Evolutionary conservation across 2,113 vertebrate species (phyloP).

Genomic region (Hepsetus odoe): DNA sequence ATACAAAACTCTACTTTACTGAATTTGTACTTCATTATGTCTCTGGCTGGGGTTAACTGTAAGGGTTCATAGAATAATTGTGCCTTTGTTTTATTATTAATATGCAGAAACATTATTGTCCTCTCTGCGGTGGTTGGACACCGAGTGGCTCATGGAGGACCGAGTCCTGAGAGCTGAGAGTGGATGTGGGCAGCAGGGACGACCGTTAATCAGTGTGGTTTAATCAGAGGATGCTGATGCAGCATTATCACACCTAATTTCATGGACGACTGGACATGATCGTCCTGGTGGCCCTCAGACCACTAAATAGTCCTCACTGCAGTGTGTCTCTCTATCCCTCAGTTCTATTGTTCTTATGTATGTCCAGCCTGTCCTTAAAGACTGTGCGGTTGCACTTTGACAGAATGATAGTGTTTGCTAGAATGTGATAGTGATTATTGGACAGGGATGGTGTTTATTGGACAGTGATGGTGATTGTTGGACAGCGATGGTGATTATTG

Average conservation of each 20-base stretch:
- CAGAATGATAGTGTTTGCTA: too few relatives aligned
- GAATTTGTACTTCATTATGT: too few relatives aligned
- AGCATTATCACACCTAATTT: constrained; percentile 45
- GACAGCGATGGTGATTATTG: too few relatives aligned
- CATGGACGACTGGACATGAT: constrained; percentile 41
- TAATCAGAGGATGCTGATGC: constrained; percentile 52
- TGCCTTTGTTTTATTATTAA: neutral
- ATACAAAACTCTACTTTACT: too few relatives aligned
- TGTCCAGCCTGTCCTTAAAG: constrained; percentile 6
- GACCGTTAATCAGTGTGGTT: constrained; percentile 38
- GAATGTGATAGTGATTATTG: too few relatives aligned
- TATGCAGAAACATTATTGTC: neutral
- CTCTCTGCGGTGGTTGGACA: neutral
- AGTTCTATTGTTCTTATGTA: constrained; percentile 19
- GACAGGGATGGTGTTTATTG: too few relatives aligned
- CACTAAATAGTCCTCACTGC: constrained; percentile 33
- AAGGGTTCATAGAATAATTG: too few relatives aligned
- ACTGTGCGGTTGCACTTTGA: too few relatives aligned
- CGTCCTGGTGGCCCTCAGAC: constrained; percentile 42
- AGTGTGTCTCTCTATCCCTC: constrained; percentile 24
- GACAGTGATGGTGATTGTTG: too few relatives aligned
- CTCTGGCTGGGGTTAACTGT: too few relatives aligned
- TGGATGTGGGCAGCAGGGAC: neutral
- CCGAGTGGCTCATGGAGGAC: neutral
- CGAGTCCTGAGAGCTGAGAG: neutral